Evolutionary conservation across 37 sponge, comb jelly and placozoan species (phyloP), one percentile per base, ranked within the genome.

Genomic region (Halichondria panicea): DNA sequence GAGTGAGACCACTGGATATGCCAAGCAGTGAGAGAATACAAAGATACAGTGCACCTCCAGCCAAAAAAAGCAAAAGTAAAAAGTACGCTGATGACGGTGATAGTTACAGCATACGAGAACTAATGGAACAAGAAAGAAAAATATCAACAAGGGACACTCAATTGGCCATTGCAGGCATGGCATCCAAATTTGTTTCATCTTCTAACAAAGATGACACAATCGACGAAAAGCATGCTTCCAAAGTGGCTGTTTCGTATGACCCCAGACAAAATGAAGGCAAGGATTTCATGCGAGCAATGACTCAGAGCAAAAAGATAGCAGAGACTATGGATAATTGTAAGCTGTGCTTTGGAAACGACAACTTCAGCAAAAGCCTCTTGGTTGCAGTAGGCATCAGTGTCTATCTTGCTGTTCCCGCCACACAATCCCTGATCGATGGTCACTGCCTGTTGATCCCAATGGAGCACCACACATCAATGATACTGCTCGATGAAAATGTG

Each of bases 401-500:
- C 37, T 97, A 97, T 65, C 55, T 97, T 0, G 48, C 88, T 3
- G 79, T 88, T 7, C 97, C 97, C 9, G n/a, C 56, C 13, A 67
- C 75, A n/a, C 73, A 78, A 37, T 86, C 97, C 1, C 86, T 97
- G 13, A 77, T 85, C 1, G 89, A 84, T 1, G 83, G 85, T 64
- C 97, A 97, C 63, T 93, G 91, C 48, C 68, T 85, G 28, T 53
- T 97, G 1, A 65, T 87, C 11, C 94, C 97, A 3, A 85, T 71
- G 50, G 78, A 81, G 28, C 97, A 97, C 66, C 52, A 66, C 1
- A 31, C 70, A 0, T 84, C 85, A 50, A 77, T 89, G 8, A 34
- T 84, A 25, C 58, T 64, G 31, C 24, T 86, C 37, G 97, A 97
- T 81, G 97, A 97, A 67, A 90, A 97, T 72, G 89, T 97, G 0